Evolutionary conservation across 2,888 invertebrate genomes (phyloP), one percentile per base, ranked within the genome.

Genomic region (Sepioteuthis lessoniana): DNA sequence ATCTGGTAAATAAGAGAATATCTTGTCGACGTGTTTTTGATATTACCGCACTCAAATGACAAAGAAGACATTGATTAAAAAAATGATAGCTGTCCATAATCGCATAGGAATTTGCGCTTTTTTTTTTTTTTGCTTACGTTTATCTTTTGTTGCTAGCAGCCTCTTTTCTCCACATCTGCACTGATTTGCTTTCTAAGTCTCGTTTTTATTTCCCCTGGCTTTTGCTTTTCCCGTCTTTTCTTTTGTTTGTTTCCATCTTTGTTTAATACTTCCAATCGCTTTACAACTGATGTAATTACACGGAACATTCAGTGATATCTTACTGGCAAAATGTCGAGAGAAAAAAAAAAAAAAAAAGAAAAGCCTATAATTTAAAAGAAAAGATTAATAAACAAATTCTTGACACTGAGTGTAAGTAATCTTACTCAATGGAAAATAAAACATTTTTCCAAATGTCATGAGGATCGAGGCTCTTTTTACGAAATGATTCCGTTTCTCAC

Each of bases 51-150:
- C 76, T 76, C 76, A n/a, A 76, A 76, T 76, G 76, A 76, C 76
- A 76, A 76, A 76, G n/a, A n/a, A n/a, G 76, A n/a, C n/a, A 76
- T 76, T 76, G 76, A 76, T 76, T n/a, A 76, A 35, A 76, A 76
- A 76, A 35, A 76, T 76, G n/a, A 16, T 10, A n/a, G n/a, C 19
- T n/a, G 35, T 76, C 13, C 19, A 13, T 76, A n/a, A 76, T 76
- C 35, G n/a, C 76, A 2, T 16, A 35, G 13, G 76, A 35, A 76
- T 76, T 76, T 13, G n/a, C 76, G 19, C n/a, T n/a, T 76, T 76
- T 35, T 76, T 31, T 35, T n/a, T 76, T 35, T n/a, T 76, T 16
- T 10, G 2, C n/a, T n/a, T 76, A n/a, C n/a, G n/a, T 76, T n/a
- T 76, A 4, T 76, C 10, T 76, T n/a, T 76, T 76, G 76, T 35